phyloP scores from a whole-genome alignment of 2,888 invertebrate genomes.

The Stictocephala bisonia region DNA sequence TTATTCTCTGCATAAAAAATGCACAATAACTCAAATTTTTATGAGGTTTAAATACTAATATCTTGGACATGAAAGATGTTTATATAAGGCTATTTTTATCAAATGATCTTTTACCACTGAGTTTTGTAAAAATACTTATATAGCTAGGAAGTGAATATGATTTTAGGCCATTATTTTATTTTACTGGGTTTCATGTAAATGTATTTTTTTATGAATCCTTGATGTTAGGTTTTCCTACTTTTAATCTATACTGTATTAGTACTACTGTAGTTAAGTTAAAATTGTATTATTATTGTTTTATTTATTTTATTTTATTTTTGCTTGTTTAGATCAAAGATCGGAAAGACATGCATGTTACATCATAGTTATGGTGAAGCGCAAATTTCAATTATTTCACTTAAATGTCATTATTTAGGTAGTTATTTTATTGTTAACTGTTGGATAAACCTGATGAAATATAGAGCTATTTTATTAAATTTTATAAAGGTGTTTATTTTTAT shows the following conservation, averaged over 20 bases:
- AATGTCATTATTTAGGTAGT: neutral
- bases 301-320: neutral
- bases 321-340: slow-evolving; percentile 27
- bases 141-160: slow-evolving; percentile 17
- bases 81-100: slow-evolving; percentile 37
- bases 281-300: slow-evolving; percentile 9
- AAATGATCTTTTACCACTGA: slow-evolving; percentile 29
- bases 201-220: slow-evolving; percentile 21
- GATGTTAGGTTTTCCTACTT: too few species aligned
- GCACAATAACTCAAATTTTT: slow-evolving; percentile 29
- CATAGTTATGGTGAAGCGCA: slow-evolving; percentile 17
- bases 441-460: slow-evolving; percentile 31
- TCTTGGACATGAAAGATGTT: slow-evolving; percentile 33
- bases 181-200: slow-evolving; percentile 10
- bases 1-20: slow-evolving; percentile 36
- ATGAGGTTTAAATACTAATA: slow-evolving; percentile 17
- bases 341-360: slow-evolving; percentile 4
- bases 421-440: slow-evolving; percentile 18
- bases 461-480: slow-evolving; percentile 41
- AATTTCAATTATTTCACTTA: slow-evolving; percentile 4
- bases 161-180: slow-evolving; percentile 13
- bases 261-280: slow-evolving; percentile 14
- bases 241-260: too few species aligned
- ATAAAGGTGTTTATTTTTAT: slow-evolving; percentile 38
- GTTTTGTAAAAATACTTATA: slow-evolving; percentile 24